Base-by-base conservation (phyloP, 1,140 invertebrate species). In the Achatina immaculata region DNA sequence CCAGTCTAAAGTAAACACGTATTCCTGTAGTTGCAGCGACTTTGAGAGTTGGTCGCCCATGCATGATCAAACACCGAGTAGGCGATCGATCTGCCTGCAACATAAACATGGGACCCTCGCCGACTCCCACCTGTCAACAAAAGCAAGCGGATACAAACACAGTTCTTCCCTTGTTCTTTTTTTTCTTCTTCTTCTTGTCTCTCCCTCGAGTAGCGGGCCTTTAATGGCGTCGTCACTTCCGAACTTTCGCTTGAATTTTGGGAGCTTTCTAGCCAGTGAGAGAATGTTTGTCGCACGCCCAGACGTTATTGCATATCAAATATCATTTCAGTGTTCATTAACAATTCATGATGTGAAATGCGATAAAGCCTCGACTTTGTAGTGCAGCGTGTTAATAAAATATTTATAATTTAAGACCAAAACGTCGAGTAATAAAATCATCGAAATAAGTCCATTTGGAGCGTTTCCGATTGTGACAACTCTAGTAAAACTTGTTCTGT, bases 161-260 rank as follows among this genome's bases (percentile, higher is more conserved):
- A n/a, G 58, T 28, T 6, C 58, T 31, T 31, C n/a, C 58, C 1
- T 62, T n/a, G 58, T n/a, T n/a, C n/a, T n/a, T n/a, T n/a, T n/a
- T n/a, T n/a, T n/a, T n/a, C n/a, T n/a, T n/a, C n/a, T n/a, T n/a
- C n/a, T n/a, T n/a, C n/a, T n/a, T n/a, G n/a, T n/a, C n/a, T n/a
- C n/a, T n/a, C n/a, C n/a, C 31, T 62, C 6, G 28, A 31, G 58
- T 62, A 62, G 31, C 58, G 28, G n/a, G 31, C 28, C 58, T 28
- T 62, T 62, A 62, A 62, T 62, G 58, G 58, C 28, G 58, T n/a
- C 58, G n/a, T 62, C 58, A 62, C 58, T 62, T 62, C 58, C 58
- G 4, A 28, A 62, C 58, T 62, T 62, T 28, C 58, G 58, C 31
- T 62, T 1, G 21, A 62, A 4, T 31, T n/a, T n/a, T 31, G 58